Evolutionary conservation across 2,888 invertebrate genomes (phyloP).

Genomic region (Drosophila kambysellisi): DNA sequence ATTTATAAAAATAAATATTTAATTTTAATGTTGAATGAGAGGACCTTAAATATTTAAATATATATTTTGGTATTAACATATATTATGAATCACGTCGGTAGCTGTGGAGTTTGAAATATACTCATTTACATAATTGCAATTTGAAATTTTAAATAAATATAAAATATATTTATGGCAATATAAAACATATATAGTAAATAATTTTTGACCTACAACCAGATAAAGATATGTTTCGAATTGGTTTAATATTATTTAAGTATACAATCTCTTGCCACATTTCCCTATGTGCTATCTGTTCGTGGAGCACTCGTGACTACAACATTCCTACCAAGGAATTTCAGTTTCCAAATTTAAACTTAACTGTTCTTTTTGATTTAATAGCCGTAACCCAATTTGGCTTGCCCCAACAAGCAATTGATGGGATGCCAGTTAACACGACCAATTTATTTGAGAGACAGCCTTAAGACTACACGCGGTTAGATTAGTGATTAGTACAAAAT

Average conservation of each 20-base stretch:
- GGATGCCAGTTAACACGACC: conserved; percentile 28
- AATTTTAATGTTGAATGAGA: no score
- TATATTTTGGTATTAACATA: no score
- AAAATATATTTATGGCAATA: no score
- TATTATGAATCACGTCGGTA: no score
- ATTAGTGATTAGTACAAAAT: conserved; percentile 50
- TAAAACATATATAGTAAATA: no score
- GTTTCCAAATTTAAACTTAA: conserved; percentile 20
- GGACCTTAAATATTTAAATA: no score
- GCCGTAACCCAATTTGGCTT: conserved; percentile 17
- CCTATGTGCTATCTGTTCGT: neutral
- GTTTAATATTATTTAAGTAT: neutral
- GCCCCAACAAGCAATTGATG: conserved; percentile 15
- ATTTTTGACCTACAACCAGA: neutral
- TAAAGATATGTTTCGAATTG: neutral
- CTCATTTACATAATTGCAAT: neutral
- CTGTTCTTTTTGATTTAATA: conserved; percentile 36
- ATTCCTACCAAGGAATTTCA: neutral
- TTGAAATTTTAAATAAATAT: no score
- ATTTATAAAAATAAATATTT: neutral
- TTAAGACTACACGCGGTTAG: conserved; percentile 38
- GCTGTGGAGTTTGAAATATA: neutral
- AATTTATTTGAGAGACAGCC: conserved; percentile 57
- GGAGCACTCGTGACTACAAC: neutral
- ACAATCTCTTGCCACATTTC: neutral